These are phyloP conservation scores for Melanotaenia nigrans DNA, from an alignment of 2,797 vertebrate species.

Conservation along the genomic window DNA sequence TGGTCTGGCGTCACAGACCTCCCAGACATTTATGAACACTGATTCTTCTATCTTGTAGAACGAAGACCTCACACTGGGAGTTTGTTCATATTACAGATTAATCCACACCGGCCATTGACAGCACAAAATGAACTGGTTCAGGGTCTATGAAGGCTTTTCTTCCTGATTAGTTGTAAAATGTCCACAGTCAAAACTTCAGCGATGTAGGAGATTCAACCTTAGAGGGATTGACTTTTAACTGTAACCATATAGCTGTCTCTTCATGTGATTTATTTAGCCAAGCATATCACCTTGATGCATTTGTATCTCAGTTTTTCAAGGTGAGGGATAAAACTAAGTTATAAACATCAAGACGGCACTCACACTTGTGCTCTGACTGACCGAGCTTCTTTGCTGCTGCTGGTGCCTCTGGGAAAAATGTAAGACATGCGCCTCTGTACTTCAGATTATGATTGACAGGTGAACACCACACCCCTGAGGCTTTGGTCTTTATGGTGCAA, in stretches of 20 bases:
- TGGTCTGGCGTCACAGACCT: slow-evolving; percentile 62
- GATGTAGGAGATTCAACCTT: not conserved
- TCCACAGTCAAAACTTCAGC: not conserved
- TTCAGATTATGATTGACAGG: slow-evolving; percentile 66
- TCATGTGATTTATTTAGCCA: slow-evolving; percentile 7
- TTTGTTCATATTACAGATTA: slow-evolving; percentile 38
- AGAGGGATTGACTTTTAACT: slow-evolving; percentile 5
- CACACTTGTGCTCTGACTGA: slow-evolving; percentile 31
- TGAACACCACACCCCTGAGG: slow-evolving; percentile 53
- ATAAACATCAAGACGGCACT: slow-evolving; percentile 16
- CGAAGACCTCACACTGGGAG: slow-evolving; percentile 19
- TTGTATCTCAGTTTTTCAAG: slow-evolving; percentile 13
- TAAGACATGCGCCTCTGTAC: slow-evolving; percentile 32
- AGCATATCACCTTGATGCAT: not conserved
- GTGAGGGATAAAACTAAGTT: slow-evolving; percentile 9
- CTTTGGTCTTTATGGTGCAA: slow-evolving; percentile 33
- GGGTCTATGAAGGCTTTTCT: slow-evolving; percentile 20
- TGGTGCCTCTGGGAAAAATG: slow-evolving; percentile 39
- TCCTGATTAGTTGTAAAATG: slow-evolving; percentile 16
- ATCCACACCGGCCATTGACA: slow-evolving; percentile 23
- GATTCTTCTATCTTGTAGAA: slow-evolving; percentile 15
- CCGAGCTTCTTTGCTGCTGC: slow-evolving; percentile 1
- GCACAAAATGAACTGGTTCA: slow-evolving; percentile 6
- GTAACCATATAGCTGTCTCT: slow-evolving; percentile 1
- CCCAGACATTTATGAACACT: slow-evolving; percentile 44